Base-by-base conservation (phyloP, 1,140 invertebrate genomes). In the Philotrypesis tridentata region DNA sequence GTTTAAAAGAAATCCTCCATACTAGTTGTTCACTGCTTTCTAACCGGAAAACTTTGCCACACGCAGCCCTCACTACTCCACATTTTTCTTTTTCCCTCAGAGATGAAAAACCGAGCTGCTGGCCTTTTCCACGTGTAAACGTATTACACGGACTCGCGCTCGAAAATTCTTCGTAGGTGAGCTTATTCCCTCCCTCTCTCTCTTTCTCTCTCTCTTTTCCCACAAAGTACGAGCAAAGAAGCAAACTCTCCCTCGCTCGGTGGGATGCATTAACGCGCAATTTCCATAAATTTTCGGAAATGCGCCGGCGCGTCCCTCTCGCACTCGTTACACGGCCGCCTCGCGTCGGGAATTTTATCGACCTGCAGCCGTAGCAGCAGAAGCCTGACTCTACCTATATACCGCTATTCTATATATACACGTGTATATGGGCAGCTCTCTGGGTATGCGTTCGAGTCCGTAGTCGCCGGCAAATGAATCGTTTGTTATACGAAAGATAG, bases 241-340 rank as follows among this genome's bases (percentile, higher is more conserved):
- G 68, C 29, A 43, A 60, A 67, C 25, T 40, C n/a, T 25, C 48
- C 33, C 25, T 8, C 55, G 21, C n/a, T 33, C 31, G 4, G 17
- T 17, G 67, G 76, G 78, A 77, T 75, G 76, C 80, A 82, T 84
- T 82, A 85, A 84, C 83, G 82, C 85, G 70, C 80, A 77, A 82
- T 83, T 84, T 85, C 85, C 84, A 82, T 82, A 72, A 77, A 83
- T 84, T 83, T 80, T 83, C 81, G 79, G 79, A 85, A 84, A 87
- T 71, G 68, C 79, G 60, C 21, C 23, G n/a, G n/a, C n/a, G 8
- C 60, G 21, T 37, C 65, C n/a, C 2, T 9, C 37, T 60, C 77
- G 29, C 25, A 55, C 43, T 55, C 67, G 77, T 79, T 68, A 72
- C 33, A 72, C 33, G 25, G 48, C 23, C n/a, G 33, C 55, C 55